Evolutionary conservation across 2,113 vertebrate species (phyloP), one percentile per base, ranked within the genome.

Genomic region (Epinephelus moara): DNA sequence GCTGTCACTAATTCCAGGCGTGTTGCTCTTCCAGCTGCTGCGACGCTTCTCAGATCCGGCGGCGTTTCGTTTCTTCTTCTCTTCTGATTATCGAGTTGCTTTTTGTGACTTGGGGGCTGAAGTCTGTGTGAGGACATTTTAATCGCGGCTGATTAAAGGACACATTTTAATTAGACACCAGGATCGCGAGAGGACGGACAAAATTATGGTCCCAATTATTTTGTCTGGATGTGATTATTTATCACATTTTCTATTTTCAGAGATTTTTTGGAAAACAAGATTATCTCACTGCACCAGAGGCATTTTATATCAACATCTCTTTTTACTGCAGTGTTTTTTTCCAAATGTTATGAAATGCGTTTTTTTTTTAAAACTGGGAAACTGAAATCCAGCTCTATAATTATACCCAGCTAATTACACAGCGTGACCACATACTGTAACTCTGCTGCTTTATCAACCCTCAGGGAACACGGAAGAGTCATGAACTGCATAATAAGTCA

Each of bases 61-160:
- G 40, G 61, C 73, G 1, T 76, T 67, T 71, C 14, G 19, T 67
- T 84, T 88, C 71, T 57, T 76, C 62, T 61, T 15, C 49, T 17
- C 7, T 17, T 4, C 59, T 0, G 70, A 82, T 50, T 56, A 45
- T 23, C 1, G 33, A 72, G 50, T 70, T 12, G 13, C 62, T 63
- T 69, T 61, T 27, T 69, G 23, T 37, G 73, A 75, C 80, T 75
- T 14, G 74, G 63, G 73, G 52, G 25, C 69, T 64, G 27, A 21
- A 70, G 30, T 45, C 57, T 83, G 72, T 49, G 62, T 12, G 73
- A 42, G 57, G 27, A 78, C 53, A 2, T 84, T 85, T 82, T 71
- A 87, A 85, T 90, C 70, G 73, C 1, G 8, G 27, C 52, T 62
- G 72, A 85, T 85, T 76, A 75, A 72, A 82, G 70, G 70, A 72